Evolutionary conservation across 2,113 vertebrate genomes (phyloP).

Genomic region (Abramis brama): DNA sequence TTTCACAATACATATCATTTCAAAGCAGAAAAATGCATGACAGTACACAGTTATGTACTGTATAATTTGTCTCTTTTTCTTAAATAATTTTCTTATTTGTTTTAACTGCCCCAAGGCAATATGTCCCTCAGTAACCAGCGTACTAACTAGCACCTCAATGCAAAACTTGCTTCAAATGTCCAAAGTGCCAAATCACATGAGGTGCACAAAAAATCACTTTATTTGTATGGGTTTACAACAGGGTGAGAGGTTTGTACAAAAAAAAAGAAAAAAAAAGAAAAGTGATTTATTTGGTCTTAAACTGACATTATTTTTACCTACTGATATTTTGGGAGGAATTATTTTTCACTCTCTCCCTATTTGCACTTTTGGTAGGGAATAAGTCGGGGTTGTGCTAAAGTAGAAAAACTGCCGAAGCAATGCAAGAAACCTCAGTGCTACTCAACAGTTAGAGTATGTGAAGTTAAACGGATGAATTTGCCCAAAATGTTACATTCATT

Average conservation of each 20-base stretch:
- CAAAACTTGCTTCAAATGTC: conserved; percentile 73
- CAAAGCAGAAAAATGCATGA: too few relatives aligned
- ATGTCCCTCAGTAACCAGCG: conserved; percentile 66
- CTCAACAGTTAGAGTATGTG: neutral
- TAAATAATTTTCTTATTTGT: neutral
- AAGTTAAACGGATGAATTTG: neutral
- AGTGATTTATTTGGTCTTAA: conserved; percentile 72
- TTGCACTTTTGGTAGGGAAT: conserved; percentile 50
- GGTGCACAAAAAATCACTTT: conserved; percentile 58
- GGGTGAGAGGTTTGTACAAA: conserved; percentile 76
- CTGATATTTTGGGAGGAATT: conserved; percentile 26
- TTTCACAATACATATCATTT: too few relatives aligned
- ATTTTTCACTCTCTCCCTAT: conserved; percentile 20
- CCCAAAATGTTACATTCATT: neutral
- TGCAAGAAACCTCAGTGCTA: conserved; percentile 30
- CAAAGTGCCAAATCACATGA: conserved; percentile 78
- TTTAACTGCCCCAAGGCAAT: conserved; percentile 48
- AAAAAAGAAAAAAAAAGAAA: neutral
- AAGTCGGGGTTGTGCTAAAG: conserved; percentile 22
- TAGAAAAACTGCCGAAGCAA: conserved; percentile 39
- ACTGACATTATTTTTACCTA: conserved; percentile 72
- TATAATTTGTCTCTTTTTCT: neutral
- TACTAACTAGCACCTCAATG: conserved; percentile 80
- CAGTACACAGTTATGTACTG: neutral
- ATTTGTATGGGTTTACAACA: conserved; percentile 69